Conservation (phyloP, 2,888 invertebrate species). For the Drosophila mettleri region DNA sequence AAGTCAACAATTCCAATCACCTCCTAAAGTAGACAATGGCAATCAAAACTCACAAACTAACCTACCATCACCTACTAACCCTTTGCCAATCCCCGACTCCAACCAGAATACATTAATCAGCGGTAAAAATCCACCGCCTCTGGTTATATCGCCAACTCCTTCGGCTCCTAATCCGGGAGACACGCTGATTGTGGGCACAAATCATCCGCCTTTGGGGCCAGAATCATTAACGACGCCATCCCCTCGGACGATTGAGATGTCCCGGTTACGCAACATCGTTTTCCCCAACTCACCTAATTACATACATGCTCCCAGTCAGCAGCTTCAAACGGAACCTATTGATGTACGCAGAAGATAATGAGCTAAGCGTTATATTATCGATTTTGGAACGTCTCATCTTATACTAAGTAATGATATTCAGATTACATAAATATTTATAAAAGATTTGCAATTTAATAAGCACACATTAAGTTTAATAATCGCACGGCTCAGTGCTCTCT, state of each 20-base stretch:
- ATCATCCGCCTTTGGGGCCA: slow-evolving; percentile 49
- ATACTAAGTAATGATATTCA: slow-evolving; percentile 8
- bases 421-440: slow-evolving; percentile 23
- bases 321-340: slow-evolving; percentile 28
- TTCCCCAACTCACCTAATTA: slow-evolving; percentile 56
- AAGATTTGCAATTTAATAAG: slow-evolving; percentile 11
- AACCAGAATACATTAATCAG: slow-evolving; percentile 28
- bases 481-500: slow-evolving; percentile 5
- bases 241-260: slow-evolving; percentile 23
- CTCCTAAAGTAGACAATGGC: slow-evolving; percentile 1
- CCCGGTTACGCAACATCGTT: slow-evolving; percentile 44
- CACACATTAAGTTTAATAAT: slow-evolving; percentile 11
- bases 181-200: slow-evolving; percentile 53
- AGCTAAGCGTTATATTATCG: background rate
- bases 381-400: background rate
- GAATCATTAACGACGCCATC: slow-evolving; percentile 3
- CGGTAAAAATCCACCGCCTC: slow-evolving; percentile 40
- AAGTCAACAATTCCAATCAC: slow-evolving; percentile 5
- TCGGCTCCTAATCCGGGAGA: slow-evolving; percentile 17
- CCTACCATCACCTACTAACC: slow-evolving; percentile 9
- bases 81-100: slow-evolving; percentile 26
- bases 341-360: slow-evolving; percentile 59
- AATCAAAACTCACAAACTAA: background rate
- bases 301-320: slow-evolving; percentile 22
- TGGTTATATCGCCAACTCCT: slow-evolving; percentile 39